Base-by-base conservation (phyloP, 1,140 invertebrate genomes). In the Ceratitis capitata region DNA sequence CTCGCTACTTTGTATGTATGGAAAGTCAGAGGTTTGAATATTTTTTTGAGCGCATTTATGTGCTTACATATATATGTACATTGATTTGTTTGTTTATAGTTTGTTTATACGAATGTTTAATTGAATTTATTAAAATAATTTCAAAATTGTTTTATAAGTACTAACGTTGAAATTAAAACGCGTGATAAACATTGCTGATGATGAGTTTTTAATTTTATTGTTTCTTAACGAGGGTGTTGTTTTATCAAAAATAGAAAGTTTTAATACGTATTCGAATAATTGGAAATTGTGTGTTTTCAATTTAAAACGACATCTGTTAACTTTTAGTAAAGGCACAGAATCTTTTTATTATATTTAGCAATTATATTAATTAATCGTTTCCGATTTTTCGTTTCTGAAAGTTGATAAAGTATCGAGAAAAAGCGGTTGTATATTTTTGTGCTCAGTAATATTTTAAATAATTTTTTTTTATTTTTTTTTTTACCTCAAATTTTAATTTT, bases 101-200 rank as follows among this genome's bases (percentile, higher is more conserved):
- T n/a, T n/a, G n/a, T n/a, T n/a, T 23, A 23, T 26, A 26, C 56
- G 23, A 14, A n/a, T 12, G 12, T 16, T 7, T 35, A 69, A 69
- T 69, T 69, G 61, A 69, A 69, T 69, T 69, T 39, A 69, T 69
- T 35, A 69, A 29, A 29, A 61, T 61, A 29, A 32, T 69, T 19
- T 39, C 16, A 19, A 7, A 3, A 35, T 69, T 35, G 7, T 35
- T 69, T 12, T 39, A 35, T 69, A 69, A 10, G 32, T 1, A 19
- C 29, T 29, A 32, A n/a, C n/a, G n/a, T n/a, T 32, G 23, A 61
- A 56, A 61, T 61, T 12, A 10, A 23, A 61, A 32, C 58, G 58
- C 58, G 58, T 61, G 29, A 61, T 61, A 61, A 26, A 26, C 29
- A 61, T 56, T 56, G n/a, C 2, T 1, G n/a, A 23, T n/a, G n/a